Evolutionary conservation across 2,113 vertebrate species (phyloP).

Genomic region (Polypterus bichir): DNA sequence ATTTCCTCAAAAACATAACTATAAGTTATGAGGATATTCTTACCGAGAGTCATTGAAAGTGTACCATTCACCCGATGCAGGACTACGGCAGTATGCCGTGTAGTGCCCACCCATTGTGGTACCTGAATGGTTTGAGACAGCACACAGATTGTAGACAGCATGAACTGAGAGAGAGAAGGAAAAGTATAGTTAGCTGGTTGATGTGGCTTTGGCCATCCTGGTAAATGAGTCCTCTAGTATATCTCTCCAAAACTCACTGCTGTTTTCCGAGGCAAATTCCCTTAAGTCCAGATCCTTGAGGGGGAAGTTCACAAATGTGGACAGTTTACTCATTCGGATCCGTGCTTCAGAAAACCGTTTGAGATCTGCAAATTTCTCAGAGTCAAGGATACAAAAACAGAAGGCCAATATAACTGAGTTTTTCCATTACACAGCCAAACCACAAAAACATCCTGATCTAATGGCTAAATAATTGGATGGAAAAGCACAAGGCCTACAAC

Average conservation of each 20-base stretch:
- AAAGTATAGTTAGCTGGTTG: no score
- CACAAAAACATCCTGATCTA: no score
- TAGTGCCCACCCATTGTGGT: conserved; percentile 89
- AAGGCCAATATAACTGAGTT: no score
- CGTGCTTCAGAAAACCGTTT: conserved; percentile 89
- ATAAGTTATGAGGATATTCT: conserved; percentile 1
- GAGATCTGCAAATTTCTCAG: conserved; percentile 50
- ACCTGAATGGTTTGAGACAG: conserved; percentile 89
- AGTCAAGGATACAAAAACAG: conserved; percentile 50
- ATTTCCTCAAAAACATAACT: no score
- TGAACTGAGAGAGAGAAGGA: conserved; percentile 39
- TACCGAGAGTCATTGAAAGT: conserved; percentile 90
- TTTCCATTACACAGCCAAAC: no score
- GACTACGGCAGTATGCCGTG: conserved; percentile 85
- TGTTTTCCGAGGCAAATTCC: conserved; percentile 73
- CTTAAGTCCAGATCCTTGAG: conserved; percentile 83
- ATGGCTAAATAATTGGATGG: no score
- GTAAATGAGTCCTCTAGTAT: no score
- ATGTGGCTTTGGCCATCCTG: no score
- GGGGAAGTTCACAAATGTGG: conserved; percentile 84
- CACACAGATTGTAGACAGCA: conserved; percentile 79
- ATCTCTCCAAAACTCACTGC: conserved; percentile 53
- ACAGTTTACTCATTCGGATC: conserved; percentile 77
- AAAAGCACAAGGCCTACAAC: no score
- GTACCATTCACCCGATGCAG: conserved; percentile 76